These are phyloP conservation scores for Endomychus coccineus DNA, from an alignment of 2,888 invertebrate species.

Conservation along the genomic window DNA sequence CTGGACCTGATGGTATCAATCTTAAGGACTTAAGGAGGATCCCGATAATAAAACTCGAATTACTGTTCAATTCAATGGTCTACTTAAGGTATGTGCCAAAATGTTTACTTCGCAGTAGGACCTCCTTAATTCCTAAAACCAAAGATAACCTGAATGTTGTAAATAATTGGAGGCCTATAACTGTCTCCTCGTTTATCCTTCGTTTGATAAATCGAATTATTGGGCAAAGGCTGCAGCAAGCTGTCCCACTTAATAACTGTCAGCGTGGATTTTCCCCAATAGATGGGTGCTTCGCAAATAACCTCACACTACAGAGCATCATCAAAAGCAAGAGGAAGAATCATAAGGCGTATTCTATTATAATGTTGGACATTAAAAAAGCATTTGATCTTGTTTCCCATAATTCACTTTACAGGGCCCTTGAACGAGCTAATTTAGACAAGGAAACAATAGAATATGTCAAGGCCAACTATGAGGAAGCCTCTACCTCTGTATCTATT, in stretches of 20 bases:
- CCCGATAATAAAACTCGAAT: conserved; percentile 3
- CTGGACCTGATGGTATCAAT: conserved; percentile 15
- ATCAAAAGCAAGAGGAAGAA: conserved; percentile 9
- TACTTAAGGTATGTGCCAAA: conserved; percentile 2
- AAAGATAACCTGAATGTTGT: neutral
- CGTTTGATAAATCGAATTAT: conserved; percentile 14
- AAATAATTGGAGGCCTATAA: conserved; percentile 2
- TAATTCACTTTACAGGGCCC: conserved; percentile 12
- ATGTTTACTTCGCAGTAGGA: conserved; percentile 3
- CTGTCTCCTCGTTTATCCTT: conserved; percentile 1
- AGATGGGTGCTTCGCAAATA: conserved; percentile 20
- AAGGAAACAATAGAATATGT: conserved; percentile 8
- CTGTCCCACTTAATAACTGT: neutral
- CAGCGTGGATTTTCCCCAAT: conserved; percentile 19
- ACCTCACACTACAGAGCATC: conserved; percentile 12
- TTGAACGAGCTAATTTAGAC: conserved; percentile 12
- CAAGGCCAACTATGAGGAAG: conserved; percentile 6
- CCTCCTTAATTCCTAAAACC: conserved; percentile 1
- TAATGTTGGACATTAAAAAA: conserved; percentile 19
- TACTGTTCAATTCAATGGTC: conserved; percentile 12
- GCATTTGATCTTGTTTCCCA: conserved; percentile 23
- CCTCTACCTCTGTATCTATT: conserved; percentile 10
- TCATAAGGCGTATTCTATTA: conserved; percentile 11
- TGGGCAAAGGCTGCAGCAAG: conserved; percentile 2
- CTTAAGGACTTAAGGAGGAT: conserved; percentile 6